Base-by-base conservation (phyloP, 30 jellyfish, hydroid and myxozoan species). In the Aurelia aurita complex sp. Pacific region DNA sequence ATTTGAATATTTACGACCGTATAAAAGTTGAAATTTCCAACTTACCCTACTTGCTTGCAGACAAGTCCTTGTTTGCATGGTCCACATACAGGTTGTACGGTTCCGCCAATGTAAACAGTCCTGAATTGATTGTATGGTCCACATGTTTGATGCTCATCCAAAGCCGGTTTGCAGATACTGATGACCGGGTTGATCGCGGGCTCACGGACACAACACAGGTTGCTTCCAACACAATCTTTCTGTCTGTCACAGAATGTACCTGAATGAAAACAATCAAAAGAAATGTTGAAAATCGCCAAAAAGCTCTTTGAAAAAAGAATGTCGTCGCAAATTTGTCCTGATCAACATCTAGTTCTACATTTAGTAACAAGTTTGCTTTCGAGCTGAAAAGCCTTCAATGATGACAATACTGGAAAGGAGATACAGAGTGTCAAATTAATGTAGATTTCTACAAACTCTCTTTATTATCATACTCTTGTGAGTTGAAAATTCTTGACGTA, bases 41-140 rank as follows among this genome's bases (percentile, higher is more conserved):
- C 98, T 42, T 85, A 91, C 98, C 98, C 98, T 53, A 91, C 98
- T 91, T 91, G 98, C 73, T 91, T 91, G 90, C 98, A 91, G 65
- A 91, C 96, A 12, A 91, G 90, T 38, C 98, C 98, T 73, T 86
- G 96, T 57, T 85, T 85, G 90, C 98, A 91, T 42, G 98, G 98
- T 38, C 98, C 98, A 81, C 98, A 91, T 1, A 85, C 98, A 43
- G 96, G 96, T 68, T 91, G 98, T 12, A 91, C 98, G 10, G 96
- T 85, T 2, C 96, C 98, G 11, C 98, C 98, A 57, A 91, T 85
- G 87, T 91, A 91, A 17, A 91, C 98, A 38, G 96, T 91, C 46
- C 98, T 85, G 90, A 91, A 91, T 55, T 85, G 96, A 65, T 91
- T 91, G 90, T 85, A 85, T 50, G 98, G 98, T 73, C 98, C 98